Percentiles rank a stretch among this genome's conserved stretches.
phyloP scores from a whole-genome alignment of 2,113 vertebrate genomes.

The Felis catus region DNA sequence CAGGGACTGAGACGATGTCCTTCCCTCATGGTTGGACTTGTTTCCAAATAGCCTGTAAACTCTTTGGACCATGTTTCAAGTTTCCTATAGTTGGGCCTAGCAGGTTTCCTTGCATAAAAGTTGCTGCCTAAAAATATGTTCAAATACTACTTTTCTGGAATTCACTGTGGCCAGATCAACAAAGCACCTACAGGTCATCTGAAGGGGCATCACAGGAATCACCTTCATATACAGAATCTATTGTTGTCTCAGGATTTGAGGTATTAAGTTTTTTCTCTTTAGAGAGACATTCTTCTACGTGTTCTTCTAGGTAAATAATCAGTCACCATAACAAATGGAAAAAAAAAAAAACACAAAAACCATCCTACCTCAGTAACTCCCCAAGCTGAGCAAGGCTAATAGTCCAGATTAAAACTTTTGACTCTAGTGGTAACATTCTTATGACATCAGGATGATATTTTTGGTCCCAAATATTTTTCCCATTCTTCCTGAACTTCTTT shows the following conservation, averaged over 20 bases:
- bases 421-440: neutral
- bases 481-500: neutral
- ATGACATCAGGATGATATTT: neutral
- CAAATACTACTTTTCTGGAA: neutral
- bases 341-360: too few relatives aligned
- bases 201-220: neutral
- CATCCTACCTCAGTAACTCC: neutral
- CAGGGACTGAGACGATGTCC: neutral
- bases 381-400: neutral
- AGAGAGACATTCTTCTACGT: neutral
- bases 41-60: neutral
- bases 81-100: neutral
- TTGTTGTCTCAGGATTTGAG: neutral
- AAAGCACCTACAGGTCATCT: neutral
- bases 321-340: neutral
- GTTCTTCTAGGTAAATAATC: neutral
- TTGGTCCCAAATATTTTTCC: neutral
- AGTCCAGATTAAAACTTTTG: neutral
- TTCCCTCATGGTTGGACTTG: neutral
- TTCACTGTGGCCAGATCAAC: neutral
- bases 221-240: neutral
- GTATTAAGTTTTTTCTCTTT: neutral
- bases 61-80: neutral
- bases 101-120: neutral
- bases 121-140: neutral